Base-by-base conservation (phyloP, 2,888 invertebrate genomes). In the Leptura quadrifasciata region DNA sequence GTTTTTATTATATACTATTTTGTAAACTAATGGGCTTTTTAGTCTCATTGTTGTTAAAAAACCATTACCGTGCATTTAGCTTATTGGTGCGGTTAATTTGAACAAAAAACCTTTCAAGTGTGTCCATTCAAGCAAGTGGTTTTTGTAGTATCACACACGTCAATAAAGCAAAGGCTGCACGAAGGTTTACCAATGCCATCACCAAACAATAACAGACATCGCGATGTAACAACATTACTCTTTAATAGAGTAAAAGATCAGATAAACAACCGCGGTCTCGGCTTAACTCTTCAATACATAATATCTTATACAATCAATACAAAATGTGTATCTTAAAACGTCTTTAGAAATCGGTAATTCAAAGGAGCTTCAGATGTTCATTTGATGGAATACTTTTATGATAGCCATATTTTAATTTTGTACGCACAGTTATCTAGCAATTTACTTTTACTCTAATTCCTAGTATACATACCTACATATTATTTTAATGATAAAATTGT, bases 261-360 rank as follows among this genome's bases (percentile, higher is more conserved):
- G 84, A 84, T 84, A 84, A 85, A 84, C 82, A 81, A 75, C 70
- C 78, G 79, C 79, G 76, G 77, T 77, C 77, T 74, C 76, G 77
- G 76, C 79, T 82, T 79, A 81, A 82, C 80, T 83, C 81, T 83
- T 81, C 81, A 74, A 81, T 78, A 76, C 74, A 58, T 65, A 39
- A 74, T 76, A 77, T 80, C 78, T 75, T 77, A 77, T 63, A 79
- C 82, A 79, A 83, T 83, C 82, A 77, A 75, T 80, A 79, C 77
- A 77, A 80, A 82, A 81, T 80, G 80, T 81, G 80, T 78, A 81
- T 79, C 84, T 86, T 87, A 87, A 88, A 88, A 88, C 87, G 87
- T 86, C 87, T 87, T 86, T 88, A 87, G 87, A 88, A 88, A 88
- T 85, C 87, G 87, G 87, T 82, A 83, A 82, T 84, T 85, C 84